Conservation (phyloP, 30 jellyfish, hydroid and myxozoan species). For the Hydractinia echinata region DNA sequence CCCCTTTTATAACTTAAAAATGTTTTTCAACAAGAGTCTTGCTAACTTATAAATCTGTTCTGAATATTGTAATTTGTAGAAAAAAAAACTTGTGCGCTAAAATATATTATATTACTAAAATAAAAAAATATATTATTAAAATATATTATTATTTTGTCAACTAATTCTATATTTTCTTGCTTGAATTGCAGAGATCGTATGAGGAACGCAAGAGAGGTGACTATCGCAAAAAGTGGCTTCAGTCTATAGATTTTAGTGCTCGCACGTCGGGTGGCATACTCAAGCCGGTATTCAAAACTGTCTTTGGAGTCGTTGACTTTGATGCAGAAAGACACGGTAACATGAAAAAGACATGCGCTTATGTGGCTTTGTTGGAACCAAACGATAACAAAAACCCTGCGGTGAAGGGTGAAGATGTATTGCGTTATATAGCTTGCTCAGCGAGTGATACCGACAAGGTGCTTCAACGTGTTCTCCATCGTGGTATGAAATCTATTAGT, state of each 20-base stretch:
- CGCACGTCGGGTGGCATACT: constrained; percentile 72
- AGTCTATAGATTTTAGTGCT: constrained; percentile 54
- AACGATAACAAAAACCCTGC: constrained; percentile 36
- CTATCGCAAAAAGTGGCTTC: constrained; percentile 60
- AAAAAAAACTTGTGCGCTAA: background rate
- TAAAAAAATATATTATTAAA: background rate
- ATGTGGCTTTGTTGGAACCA: constrained; percentile 73
- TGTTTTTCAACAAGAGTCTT: no score
- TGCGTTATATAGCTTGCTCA: constrained; percentile 81
- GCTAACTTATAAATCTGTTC: no score
- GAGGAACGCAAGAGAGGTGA: constrained; percentile 92
- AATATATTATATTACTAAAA: background rate
- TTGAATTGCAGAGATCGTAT: constrained; percentile 56
- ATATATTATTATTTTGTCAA: background rate
- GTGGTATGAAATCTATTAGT: constrained; percentile 80
- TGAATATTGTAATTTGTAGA: no score
- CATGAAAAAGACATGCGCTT: constrained; percentile 55
- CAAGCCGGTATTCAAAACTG: constrained; percentile 74
- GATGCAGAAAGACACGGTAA: constrained; percentile 80
- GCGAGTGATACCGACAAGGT: constrained; percentile 53
- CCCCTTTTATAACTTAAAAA: no score
- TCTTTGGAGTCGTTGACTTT: constrained; percentile 50
- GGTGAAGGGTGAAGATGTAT: constrained; percentile 41
- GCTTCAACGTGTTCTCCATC: constrained; percentile 49
- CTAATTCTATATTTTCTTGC: background rate